Percentiles rank a stretch among this genome's conserved stretches.
These are phyloP conservation scores for Notodonta dromedarius DNA, from an alignment of 2,888 invertebrate species.

Conservation along the genomic window DNA sequence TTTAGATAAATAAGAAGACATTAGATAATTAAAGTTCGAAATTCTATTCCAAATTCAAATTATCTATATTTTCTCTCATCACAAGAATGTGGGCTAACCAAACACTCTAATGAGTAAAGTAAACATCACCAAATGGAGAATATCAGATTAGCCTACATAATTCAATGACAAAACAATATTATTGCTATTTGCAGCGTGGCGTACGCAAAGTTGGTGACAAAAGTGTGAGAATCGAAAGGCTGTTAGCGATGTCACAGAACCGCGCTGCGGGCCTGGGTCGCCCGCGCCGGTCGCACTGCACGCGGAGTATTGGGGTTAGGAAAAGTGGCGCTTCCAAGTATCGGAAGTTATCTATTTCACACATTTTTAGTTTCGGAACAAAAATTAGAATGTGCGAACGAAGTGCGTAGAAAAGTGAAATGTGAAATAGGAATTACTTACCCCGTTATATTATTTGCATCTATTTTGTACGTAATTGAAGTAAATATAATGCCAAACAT, in stretches of 20 bases:
- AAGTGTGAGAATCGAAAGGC: conserved; percentile 1
- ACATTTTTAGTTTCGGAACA: background rate
- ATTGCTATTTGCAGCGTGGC: background rate
- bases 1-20: no score
- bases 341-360: background rate
- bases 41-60: background rate
- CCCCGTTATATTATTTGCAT: no score
- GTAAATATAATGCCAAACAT: no score
- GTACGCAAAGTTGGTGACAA: conserved; percentile 2
- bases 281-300: no score
- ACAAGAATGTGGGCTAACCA: background rate
- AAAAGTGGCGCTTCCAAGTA: background rate
- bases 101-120: background rate
- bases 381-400: background rate
- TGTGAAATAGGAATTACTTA: background rate
- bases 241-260: background rate
- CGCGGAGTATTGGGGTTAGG: background rate
- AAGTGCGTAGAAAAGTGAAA: background rate
- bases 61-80: conserved; percentile 1
- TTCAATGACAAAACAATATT: background rate
- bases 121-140: background rate
- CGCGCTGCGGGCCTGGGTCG: background rate
- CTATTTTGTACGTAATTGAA: no score
- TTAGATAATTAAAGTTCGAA: no score
- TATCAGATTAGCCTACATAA: background rate